phyloP scores from a whole-genome alignment of 1,140 invertebrate genomes.

The Drosophila tani region DNA sequence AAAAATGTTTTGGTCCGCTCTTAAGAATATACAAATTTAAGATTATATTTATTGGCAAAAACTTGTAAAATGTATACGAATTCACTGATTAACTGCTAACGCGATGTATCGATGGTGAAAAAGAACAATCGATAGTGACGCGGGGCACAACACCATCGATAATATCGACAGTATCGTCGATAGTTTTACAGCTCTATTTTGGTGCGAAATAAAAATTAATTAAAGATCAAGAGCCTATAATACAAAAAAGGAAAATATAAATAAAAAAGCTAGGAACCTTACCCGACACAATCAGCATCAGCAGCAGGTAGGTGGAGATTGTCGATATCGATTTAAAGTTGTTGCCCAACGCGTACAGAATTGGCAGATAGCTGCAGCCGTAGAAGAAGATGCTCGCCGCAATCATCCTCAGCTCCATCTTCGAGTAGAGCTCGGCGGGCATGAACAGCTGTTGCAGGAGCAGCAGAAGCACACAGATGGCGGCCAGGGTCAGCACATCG shows the following conservation, averaged over 20 bases:
- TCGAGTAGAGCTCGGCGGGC: conserved; percentile 64
- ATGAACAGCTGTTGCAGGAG: conserved; percentile 55
- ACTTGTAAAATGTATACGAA: no score
- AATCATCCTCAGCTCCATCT: conserved; percentile 48
- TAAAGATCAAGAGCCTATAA: no score
- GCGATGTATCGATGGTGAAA: no score
- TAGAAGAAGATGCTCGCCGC: conserved; percentile 73
- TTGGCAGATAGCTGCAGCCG: conserved; percentile 73
- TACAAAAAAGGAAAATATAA: not conserved
- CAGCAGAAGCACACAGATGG: conserved; percentile 42
- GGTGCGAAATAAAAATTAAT: no score
- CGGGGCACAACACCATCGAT: no score
- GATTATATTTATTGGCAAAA: no score
- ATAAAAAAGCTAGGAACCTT: conserved; percentile 5
- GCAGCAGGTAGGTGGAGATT: conserved; percentile 75
- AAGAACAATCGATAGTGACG: no score
- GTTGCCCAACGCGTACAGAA: conserved; percentile 73
- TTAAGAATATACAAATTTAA: no score
- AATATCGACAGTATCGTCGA: no score
- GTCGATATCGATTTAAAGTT: conserved; percentile 80
- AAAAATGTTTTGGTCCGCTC: no score
- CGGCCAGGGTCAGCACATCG: conserved; percentile 59
- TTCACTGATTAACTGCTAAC: no score
- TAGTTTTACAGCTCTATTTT: no score
- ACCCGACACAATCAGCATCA: conserved; percentile 80